Evolutionary conservation across 2,888 invertebrate species (phyloP).

Genomic region (Mesorhabditis spiculigera): DNA sequence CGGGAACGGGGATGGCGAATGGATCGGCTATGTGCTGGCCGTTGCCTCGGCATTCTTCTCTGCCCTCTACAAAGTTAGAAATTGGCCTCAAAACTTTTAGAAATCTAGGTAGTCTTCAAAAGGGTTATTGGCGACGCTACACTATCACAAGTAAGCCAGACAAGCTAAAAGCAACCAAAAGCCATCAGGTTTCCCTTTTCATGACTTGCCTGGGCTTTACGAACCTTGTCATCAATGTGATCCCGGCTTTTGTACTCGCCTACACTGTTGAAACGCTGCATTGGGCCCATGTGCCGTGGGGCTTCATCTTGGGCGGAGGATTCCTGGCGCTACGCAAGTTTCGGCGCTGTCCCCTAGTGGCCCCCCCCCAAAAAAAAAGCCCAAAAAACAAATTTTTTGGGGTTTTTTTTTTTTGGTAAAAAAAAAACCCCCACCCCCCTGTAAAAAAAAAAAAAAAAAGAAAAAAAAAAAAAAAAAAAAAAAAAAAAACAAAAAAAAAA

Average conservation of each 20-base stretch:
- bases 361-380: no score
- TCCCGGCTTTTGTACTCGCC: conserved; percentile 73
- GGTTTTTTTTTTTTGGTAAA: no score
- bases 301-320: conserved; percentile 73
- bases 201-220: conserved; percentile 85
- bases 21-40: conserved; percentile 79
- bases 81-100: background rate
- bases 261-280: conserved; percentile 80
- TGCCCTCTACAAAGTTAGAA: conserved; percentile 81
- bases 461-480: no score
- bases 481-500: no score
- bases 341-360: no score
- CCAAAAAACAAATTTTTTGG: no score
- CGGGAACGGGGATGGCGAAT: conserved; percentile 34
- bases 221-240: conserved; percentile 72
- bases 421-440: no score
- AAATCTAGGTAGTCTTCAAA: background rate
- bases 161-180: background rate
- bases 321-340: conserved; percentile 60
- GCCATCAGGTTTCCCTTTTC: conserved; percentile 81
- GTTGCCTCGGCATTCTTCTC: conserved; percentile 86
- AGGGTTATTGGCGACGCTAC: conserved; percentile 6
- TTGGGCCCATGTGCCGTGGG: conserved; percentile 83
- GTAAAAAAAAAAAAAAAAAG: no score
- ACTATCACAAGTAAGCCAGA: background rate